phyloP scores from a whole-genome alignment of 2,113 vertebrate species.

The Spilogale gracilis region DNA sequence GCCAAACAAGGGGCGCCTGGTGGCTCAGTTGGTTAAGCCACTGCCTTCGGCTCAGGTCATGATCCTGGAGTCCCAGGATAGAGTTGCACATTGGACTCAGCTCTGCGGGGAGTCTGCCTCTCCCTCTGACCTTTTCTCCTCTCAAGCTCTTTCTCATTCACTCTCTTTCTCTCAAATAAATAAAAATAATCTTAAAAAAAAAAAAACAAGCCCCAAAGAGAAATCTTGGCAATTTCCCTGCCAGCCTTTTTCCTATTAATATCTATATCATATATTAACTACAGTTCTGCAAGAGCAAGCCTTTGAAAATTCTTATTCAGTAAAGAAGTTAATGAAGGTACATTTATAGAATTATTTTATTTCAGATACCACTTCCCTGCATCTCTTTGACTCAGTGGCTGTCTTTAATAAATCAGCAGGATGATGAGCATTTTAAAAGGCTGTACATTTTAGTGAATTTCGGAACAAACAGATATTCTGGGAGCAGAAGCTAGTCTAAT shows the following conservation, averaged over 20 bases:
- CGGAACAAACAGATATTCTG: not conserved
- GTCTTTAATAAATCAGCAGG: not conserved
- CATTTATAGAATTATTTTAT: conserved; percentile 35
- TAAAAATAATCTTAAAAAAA: no score
- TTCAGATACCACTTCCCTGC: not conserved
- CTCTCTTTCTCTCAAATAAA: no score
- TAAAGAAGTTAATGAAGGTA: conserved; percentile 3
- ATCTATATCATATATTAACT: conserved; percentile 42
- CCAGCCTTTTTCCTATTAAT: conserved; percentile 28
- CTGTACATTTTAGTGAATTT: not conserved
- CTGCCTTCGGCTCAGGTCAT: no score
- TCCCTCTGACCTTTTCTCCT: no score
- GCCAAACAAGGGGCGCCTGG: not conserved
- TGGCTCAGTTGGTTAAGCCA: no score
- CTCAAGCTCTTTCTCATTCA: no score
- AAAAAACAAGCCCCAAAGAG: conserved; percentile 6
- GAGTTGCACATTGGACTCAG: no score
- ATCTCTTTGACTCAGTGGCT: not conserved
- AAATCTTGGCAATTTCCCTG: conserved; percentile 18
- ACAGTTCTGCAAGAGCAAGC: not conserved
- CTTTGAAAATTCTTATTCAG: conserved; percentile 35
- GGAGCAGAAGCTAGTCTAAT: not conserved
- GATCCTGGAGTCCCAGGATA: no score
- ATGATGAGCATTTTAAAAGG: not conserved
- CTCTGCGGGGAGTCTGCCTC: no score